Evolutionary conservation across 2,888 invertebrate species (phyloP).

Genomic region (Netelia virgata): DNA sequence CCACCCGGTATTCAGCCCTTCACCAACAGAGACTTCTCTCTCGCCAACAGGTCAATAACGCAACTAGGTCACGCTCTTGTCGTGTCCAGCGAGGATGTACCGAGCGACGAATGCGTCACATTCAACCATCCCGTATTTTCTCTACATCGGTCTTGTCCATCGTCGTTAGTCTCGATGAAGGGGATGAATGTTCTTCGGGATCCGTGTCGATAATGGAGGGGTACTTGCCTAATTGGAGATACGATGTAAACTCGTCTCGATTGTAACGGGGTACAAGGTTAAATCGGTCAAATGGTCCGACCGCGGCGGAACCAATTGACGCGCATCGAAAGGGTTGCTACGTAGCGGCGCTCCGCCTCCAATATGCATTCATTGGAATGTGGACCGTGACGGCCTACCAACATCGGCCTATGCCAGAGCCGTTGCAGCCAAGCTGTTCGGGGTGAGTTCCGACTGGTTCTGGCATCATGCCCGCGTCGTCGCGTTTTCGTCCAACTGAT

Average conservation of each 20-base stretch:
- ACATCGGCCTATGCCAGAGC: conserved; percentile 81
- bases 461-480: conserved; percentile 82
- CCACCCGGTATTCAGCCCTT: conserved; percentile 71
- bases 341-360: conserved; percentile 81
- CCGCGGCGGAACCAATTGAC: conserved; percentile 18
- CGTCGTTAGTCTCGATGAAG: neutral
- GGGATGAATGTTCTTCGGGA: neutral
- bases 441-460: conserved; percentile 78
- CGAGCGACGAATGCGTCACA: conserved; percentile 6
- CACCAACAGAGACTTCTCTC: conserved; percentile 71
- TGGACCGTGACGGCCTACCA: conserved; percentile 82
- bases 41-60: conserved; percentile 80
- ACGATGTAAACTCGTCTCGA: neutral
- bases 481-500: conserved; percentile 73
- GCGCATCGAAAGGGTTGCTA: conserved; percentile 67
- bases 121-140: neutral
- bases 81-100: conserved; percentile 61
- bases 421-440: conserved; percentile 69
- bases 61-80: conserved; percentile 79
- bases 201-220: neutral
- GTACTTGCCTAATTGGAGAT: neutral
- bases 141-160: neutral
- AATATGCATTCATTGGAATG: conserved; percentile 83
- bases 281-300: conserved; percentile 20
- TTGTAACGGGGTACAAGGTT: neutral